Base-by-base conservation (phyloP, 2,888 invertebrate species). In the Anthophora plumipes region DNA sequence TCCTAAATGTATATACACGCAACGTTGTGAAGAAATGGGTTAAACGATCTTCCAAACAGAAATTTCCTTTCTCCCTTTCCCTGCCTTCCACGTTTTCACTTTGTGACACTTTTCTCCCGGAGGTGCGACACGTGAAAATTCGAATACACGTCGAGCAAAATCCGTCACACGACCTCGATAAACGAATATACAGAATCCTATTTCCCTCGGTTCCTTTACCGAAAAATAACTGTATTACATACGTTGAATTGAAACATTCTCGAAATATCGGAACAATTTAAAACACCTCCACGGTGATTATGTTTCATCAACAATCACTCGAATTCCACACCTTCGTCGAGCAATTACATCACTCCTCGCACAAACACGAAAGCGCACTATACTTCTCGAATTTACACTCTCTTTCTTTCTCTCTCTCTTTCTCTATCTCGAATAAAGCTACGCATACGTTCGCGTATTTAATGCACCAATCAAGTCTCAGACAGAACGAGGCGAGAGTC, bases 391-490 rank as follows among this genome's bases (percentile, higher is more conserved):
- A 11, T 73, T 82, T 73, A 80, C 73, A 20, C 63, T 43, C 11
- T 37, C 52, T 25, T n/a, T n/a, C n/a, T n/a, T n/a, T n/a, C n/a
- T n/a, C n/a, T n/a, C n/a, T n/a, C n/a, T n/a, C n/a, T n/a, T n/a
- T n/a, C 31, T 64, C 11, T 46, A 55, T 61, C 50, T 50, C 57
- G 39, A 22, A 48, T 12, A 46, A 11, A 61, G 61, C 43, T 63
- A 52, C 82, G 68, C 83, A 55, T 83, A 82, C 78, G 78, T 79
- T 79, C 52, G 66, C 75, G 68, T 66, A 73, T 69, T 82, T 79
- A 75, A 83, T 82, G 83, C 69, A 66, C 79, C 83, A 76, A 83
- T 83, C 82, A 70, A 82, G 83, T 75, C 63, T 1, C 17, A 71
- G 72, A 61, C 75, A 48, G 64, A 78, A 83, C 78, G 82, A 75